Evolutionary conservation across 2,113 vertebrate genomes (phyloP), one percentile per base, ranked within the genome.

Genomic region (Damaliscus lunatus): DNA sequence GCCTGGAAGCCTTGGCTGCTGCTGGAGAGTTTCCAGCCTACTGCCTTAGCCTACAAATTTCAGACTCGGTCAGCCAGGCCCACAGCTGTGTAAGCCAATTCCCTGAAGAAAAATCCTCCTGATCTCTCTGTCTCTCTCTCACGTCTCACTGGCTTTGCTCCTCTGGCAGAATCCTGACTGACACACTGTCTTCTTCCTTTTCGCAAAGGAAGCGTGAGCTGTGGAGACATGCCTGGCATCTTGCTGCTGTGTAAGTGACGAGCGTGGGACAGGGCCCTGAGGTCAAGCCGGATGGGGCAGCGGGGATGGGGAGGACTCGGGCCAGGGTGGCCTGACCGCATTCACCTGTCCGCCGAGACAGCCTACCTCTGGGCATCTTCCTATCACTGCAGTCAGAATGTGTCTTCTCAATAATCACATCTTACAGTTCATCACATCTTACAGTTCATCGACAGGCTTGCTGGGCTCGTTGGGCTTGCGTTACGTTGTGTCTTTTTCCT

Each of bases 251-350:
- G 0, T 15, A 25, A 31, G 21, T 36, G 31, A 78, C n/a, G 11
- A 29, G 33, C 11, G 5, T 0, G 4, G 27, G 7, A n/a, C 0
- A 4, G 43, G 83, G 21, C 84, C 6, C 0, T 3, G 29, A 23
- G 7, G 17, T 3, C 25, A 29, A 40, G 55, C 12, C 3, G 0
- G 36, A 16, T 1, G 36, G 71, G 77, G 50, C 27, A 62, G 83
- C 13, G 21, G 84, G 64, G 46, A 6, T 2, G 25, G 21, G 25
- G 33, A 16, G 48, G n/a, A 14, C 19, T 6, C 2, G 12, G 71
- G 23, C 25, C 7, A 3, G 33, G 12, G 36, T 5, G 29, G 52
- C 9, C 33, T 90, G 19, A 0, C n/a, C 4, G 21, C 1, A 25
- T 7, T 86, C 2, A 55, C 77, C 43, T 12, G 48, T 14, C 43